phyloP scores from a whole-genome alignment of 2,888 invertebrate species.

The Encarsia formosa region DNA sequence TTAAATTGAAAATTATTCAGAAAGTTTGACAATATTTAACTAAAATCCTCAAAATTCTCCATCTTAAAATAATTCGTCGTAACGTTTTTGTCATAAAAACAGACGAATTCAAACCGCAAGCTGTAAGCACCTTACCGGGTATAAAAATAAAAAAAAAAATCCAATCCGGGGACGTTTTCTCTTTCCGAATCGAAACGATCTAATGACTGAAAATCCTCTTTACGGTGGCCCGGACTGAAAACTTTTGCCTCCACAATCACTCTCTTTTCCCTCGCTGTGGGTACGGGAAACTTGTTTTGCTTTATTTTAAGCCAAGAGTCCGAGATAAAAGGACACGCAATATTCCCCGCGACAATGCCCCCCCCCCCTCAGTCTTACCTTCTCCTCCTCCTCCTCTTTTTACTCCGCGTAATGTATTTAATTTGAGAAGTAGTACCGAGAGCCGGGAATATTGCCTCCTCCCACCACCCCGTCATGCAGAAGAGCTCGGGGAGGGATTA shows the following conservation, averaged over 20 bases:
- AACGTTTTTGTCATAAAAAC: too few relatives aligned
- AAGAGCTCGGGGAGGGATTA: neutral
- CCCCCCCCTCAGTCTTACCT: slow-evolving; percentile 24
- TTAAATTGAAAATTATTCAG: too few relatives aligned
- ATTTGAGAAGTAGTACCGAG: slow-evolving; percentile 43
- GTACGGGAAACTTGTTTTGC: too few relatives aligned
- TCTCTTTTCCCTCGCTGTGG: neutral
- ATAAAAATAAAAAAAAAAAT: too few relatives aligned
- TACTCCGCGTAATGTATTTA: slow-evolving; percentile 50
- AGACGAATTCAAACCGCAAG: too few relatives aligned
- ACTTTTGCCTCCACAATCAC: slow-evolving; percentile 42
- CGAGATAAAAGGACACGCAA: slow-evolving; percentile 4
- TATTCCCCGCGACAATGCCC: slow-evolving; percentile 28
- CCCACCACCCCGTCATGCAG: neutral
- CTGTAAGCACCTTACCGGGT: too few relatives aligned
- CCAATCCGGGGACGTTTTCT: too few relatives aligned
- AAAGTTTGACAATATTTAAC: too few relatives aligned
- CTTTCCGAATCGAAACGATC: too few relatives aligned
- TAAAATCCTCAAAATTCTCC: too few relatives aligned
- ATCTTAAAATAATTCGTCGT: too few relatives aligned
- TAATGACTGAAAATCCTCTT: slow-evolving; percentile 45
- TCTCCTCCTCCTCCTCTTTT: too few relatives aligned
- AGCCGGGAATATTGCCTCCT: slow-evolving; percentile 18
- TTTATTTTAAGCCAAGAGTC: neutral
- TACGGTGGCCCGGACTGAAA: slow-evolving; percentile 47